Base-by-base conservation (phyloP, 2,797 vertebrate species). In the Mallotus villosus region DNA sequence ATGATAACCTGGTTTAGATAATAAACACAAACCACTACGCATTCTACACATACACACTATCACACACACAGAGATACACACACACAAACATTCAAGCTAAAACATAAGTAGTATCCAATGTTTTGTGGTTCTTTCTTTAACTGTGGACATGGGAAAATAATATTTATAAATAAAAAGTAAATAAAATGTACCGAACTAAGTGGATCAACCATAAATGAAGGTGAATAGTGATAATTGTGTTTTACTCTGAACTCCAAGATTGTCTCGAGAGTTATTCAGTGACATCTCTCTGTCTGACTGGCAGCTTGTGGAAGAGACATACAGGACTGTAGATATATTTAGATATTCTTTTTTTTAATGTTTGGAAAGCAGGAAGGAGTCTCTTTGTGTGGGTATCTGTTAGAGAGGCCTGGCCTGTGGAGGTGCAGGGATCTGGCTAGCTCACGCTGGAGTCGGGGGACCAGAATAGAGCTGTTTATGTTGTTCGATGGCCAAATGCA, bases 1-100 rank as follows among this genome's bases (percentile, higher is more conserved):
- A 72, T 72, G 57, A 5, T 24, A 64, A 62, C 29, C 61, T 71
- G 72, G 64, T 63, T 68, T 78, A 53, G 73, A 74, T 75, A 68
- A 74, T 76, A 81, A 61, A 73, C 58, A 79, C 53, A 9, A 70
- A 69, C 65, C 22, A 21, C 49, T 21, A 51, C 41, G 17, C 22
- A 67, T 24, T 65, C 12, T 24, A 51, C 37, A 21, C 46, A 21
- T 53, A 41, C 19, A 16, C 55, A 21, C 32, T 19, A 7, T 5
- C 63, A 68, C 73, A 65, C 37, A 70, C 73, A 65, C 51, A 70
- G 71, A 69, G 65, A 71, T 68, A 71, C 57, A 4, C 60, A 64
- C 57, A 67, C 70, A 21, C 58, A 61, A 68, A 12, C 68, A 61
- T 5, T 5, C 51, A 59, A 16, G 21, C 67, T 58, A 25, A 69